Evolutionary conservation across 2,888 invertebrate species (phyloP), one percentile per base, ranked within the genome.

Genomic region (Nudaria mundana): DNA sequence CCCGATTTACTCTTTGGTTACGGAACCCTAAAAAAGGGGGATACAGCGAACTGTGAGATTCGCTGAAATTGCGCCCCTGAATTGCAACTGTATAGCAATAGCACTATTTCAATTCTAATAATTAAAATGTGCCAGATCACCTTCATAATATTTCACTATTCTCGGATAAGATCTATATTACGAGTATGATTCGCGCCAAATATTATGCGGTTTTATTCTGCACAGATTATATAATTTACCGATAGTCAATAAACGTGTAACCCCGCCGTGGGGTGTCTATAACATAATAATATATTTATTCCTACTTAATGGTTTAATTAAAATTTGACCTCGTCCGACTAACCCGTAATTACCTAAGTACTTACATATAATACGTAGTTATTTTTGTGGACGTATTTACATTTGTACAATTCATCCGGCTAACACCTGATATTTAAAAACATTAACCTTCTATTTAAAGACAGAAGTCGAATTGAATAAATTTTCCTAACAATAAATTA

Each of bases 231-330:
- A n/a, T 46, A 15, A 30, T 24, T 31, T 3, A 11, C 15, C 28
- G 34, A 42, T 40, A 42, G 31, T 44, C 30, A 30, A 43, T 44
- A 36, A 41, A 31, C 24, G 44, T 40, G 30, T 51, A 49, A 3
- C 37, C n/a, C n/a, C n/a, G 56, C 56, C 49, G 50, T 40, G 32
- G 52, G 65, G 62, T 62, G 38, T 44, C 38, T 46, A 40, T 45
- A 58, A 38, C 50, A 50, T 48, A 43, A 61, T 63, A 61, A 63
- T 64, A 56, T 14, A 8, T 26, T 13, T 13, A 26, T 26, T 12
- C 24, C 44, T 44, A 57, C 51, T 46, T 70, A 66, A 69, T 69
- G 58, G 62, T 66, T 73, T 69, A 70, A 71, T 72, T 66, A 67
- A 63, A 61, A 46, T 26, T 15, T 48, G 67, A 56, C 76, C 75